Percentiles rank a stretch among this genome's conserved stretches.
Evolutionary conservation across 1,140 invertebrate genomes (phyloP).

Genomic region (Manduca sexta): DNA sequence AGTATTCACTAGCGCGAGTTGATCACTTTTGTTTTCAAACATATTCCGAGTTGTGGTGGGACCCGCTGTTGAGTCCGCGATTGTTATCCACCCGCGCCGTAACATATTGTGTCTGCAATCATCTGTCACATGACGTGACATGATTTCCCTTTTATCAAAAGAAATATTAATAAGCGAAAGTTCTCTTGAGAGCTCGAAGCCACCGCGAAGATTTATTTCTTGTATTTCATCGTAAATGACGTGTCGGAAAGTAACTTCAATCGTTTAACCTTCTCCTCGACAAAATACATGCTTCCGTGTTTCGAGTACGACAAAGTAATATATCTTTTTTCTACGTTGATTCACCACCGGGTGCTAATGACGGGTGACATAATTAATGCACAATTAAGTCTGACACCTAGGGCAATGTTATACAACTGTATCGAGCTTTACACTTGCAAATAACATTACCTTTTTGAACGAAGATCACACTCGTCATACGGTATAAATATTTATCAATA

Average conservation of each 20-base stretch:
- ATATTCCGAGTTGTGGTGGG: slow-evolving; percentile 27
- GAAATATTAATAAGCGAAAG: slow-evolving; percentile 62
- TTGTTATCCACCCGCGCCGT: slow-evolving; percentile 42
- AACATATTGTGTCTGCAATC: slow-evolving; percentile 53
- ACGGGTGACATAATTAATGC: slow-evolving; percentile 23
- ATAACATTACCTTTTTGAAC: too few relatives aligned
- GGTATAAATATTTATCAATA: too few relatives aligned
- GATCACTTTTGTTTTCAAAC: slow-evolving; percentile 67
- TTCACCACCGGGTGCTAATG: slow-evolving; percentile 43
- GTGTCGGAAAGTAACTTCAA: slow-evolving; percentile 33
- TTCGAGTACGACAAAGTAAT: slow-evolving; percentile 19
- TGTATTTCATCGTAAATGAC: slow-evolving; percentile 24
- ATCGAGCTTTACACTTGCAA: too few relatives aligned
- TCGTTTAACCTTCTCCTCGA: slow-evolving; percentile 28
- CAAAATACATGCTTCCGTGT: slow-evolving; percentile 24
- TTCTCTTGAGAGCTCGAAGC: slow-evolving; percentile 24
- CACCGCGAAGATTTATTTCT: slow-evolving; percentile 22
- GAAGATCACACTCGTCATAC: too few relatives aligned
- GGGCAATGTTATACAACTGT: neutral
- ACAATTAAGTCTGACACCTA: slow-evolving; percentile 10
- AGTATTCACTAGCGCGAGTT: slow-evolving; percentile 45
- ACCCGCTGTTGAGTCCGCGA: slow-evolving; percentile 39
- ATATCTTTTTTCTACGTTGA: slow-evolving; percentile 24
- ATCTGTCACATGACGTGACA: slow-evolving; percentile 47
- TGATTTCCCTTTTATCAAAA: slow-evolving; percentile 60